These are phyloP conservation scores for Geopemphigus sp. DNA, from an alignment of 1,140 invertebrate genomes.

Conservation along the genomic window DNA sequence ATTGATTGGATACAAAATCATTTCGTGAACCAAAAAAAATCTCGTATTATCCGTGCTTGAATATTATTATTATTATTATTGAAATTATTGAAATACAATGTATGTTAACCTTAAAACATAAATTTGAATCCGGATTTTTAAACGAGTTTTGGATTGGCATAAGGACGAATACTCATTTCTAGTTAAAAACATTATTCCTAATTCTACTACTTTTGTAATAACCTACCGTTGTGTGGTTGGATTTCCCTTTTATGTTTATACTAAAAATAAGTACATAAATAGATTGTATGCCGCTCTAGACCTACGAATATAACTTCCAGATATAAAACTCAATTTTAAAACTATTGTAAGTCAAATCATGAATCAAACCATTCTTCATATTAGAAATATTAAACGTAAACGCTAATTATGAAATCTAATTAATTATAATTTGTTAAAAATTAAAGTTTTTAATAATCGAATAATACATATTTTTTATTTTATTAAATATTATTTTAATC, in stretches of 20 bases:
- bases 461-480: background rate
- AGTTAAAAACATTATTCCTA: constrained; percentile 7
- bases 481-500: background rate
- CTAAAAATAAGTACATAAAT: too few relatives aligned
- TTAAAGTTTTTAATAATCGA: background rate
- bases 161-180: background rate
- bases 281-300: constrained; percentile 21
- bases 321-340: constrained; percentile 20
- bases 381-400: background rate
- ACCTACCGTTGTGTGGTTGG: constrained; percentile 9
- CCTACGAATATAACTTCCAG: constrained; percentile 5
- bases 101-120: background rate
- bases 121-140: constrained; percentile 9
- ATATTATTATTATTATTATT: background rate
- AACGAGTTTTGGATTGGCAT: constrained; percentile 14
- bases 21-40: background rate
- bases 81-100: background rate
- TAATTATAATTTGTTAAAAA: constrained; percentile 1
- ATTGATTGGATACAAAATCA: background rate
- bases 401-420: background rate
- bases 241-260: constrained; percentile 8
- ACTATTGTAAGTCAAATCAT: too few relatives aligned
- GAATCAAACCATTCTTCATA: background rate
- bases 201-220: constrained; percentile 15
- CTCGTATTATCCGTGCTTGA: background rate